These are phyloP conservation scores for Gambusia holbrooki DNA, from an alignment of 2,113 vertebrate species.

Conservation along the genomic window DNA sequence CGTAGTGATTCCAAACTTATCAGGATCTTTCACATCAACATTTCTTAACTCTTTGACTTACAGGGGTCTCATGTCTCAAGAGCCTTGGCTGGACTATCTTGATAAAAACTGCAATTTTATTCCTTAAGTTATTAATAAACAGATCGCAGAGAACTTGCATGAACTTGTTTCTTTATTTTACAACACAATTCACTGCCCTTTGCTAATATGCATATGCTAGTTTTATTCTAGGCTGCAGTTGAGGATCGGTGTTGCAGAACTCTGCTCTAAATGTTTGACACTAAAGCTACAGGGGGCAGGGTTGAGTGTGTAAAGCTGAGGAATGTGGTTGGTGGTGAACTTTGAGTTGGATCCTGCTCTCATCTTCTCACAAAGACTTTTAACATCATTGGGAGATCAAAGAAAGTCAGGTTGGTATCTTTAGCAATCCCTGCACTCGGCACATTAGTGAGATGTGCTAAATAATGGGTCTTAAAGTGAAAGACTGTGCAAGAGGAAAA, in stretches of 20 bases:
- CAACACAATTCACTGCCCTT: neutral
- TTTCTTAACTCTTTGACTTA: too few species aligned
- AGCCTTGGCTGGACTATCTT: too few species aligned
- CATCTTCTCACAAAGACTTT: slow-evolving; percentile 9
- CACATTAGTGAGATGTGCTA: slow-evolving; percentile 12
- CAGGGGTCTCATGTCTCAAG: too few species aligned
- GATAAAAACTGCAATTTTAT: too few species aligned
- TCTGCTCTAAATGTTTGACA: neutral
- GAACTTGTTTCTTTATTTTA: neutral
- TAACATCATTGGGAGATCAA: slow-evolving; percentile 41
- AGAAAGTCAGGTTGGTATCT: slow-evolving; percentile 16
- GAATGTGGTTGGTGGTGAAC: neutral
- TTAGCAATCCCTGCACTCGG: slow-evolving; percentile 10
- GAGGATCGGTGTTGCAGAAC: too few species aligned
- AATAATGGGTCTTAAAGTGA: neutral
- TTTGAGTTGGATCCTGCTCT: slow-evolving; percentile 15
- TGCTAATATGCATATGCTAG: neutral
- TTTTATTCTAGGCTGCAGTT: neutral
- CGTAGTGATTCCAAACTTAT: too few species aligned
- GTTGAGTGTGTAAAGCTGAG: neutral
- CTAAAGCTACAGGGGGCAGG: neutral
- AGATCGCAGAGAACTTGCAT: too few species aligned
- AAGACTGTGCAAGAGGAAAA: slow-evolving; percentile 14
- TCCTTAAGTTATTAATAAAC: too few species aligned
- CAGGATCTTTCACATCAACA: too few species aligned